phyloP scores from a whole-genome alignment of 2,888 invertebrate genomes.

The Lamproptera curius region DNA sequence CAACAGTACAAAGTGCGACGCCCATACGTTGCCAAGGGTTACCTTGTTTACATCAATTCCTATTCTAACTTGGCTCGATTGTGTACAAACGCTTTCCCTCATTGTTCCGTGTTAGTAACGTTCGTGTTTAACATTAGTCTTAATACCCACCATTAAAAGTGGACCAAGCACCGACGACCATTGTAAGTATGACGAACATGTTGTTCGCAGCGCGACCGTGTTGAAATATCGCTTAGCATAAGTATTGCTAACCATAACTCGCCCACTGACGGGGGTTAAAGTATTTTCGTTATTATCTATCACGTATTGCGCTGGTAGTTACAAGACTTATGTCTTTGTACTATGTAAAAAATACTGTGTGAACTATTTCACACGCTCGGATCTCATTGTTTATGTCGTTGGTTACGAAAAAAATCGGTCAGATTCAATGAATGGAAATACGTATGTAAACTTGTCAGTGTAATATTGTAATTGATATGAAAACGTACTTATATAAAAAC shows the following conservation, averaged over 20 bases:
- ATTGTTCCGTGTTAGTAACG: constrained; percentile 3
- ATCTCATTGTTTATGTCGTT: too few species aligned
- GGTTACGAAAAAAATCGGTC: too few species aligned
- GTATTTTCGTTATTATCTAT: constrained; percentile 15
- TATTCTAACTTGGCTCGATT: background rate
- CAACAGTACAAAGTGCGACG: too few species aligned
- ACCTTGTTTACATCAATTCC: too few species aligned
- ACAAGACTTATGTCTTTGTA: constrained; percentile 17
- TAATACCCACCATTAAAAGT: constrained; percentile 21
- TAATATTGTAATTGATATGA: too few species aligned
- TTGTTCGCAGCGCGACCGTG: constrained; percentile 38
- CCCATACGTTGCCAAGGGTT: too few species aligned
- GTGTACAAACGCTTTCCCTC: constrained; percentile 19
- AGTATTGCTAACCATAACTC: constrained; percentile 15
- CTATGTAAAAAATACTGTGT: constrained; percentile 15
- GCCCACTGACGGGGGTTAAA: background rate
- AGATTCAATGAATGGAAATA: too few species aligned
- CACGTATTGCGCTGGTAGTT: constrained; percentile 14
- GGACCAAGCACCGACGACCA: constrained; percentile 21
- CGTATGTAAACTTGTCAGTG: too few species aligned
- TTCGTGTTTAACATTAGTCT: background rate
- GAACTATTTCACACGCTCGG: constrained; percentile 7
- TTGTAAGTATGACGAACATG: constrained; percentile 17
- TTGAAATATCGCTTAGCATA: constrained; percentile 34
- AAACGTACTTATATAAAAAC: too few species aligned